Evolutionary conservation across 92 coral and sea anemone species (phyloP), one percentile per base, ranked within the genome.

Genomic region (Montipora capitata): DNA sequence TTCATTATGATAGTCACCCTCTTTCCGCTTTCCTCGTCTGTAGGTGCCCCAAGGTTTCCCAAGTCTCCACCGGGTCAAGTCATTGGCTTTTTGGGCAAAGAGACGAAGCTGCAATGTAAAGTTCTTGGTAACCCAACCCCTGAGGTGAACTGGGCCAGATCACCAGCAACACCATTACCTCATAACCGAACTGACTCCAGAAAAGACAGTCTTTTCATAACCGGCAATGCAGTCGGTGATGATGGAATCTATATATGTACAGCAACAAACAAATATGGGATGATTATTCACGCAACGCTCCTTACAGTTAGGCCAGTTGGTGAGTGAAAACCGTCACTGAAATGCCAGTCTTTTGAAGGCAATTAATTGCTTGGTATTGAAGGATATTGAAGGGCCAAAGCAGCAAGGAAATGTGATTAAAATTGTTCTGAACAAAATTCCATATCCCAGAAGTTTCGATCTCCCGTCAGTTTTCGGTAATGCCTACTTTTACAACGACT

Each of bases 41-140:
- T n/a, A 76, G 82, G 82, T 20, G 14, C 76, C 10, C 83, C 89
- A 44, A 49, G 77, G 59, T 71, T 86, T 57, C 44, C 39, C 45
- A 59, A 6, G 52, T n/a, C 82, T 10, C 72, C 69, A 20, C 57
- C 72, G 11, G 52, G 72, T 11, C 42, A 72, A 14, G 52, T 48
- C 2, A 66, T 16, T 43, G 91, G 77, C 52, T 90, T 68, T 64
- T 4, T 79, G 6, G 87, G 83, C 27, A 90, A 79, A 80, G 62
- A 62, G 15, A 54, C 87, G 51, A 74, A 45, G 20, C 18, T 90
- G 44, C 79, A 62, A 59, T 90, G 93, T 66, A 66, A 64, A 42
- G 78, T 57, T 1, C 41, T 39, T 2, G 93, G 93, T 10, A 57
- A 85, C 88, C 93, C 93, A 17, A 85, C 49, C 64, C 93, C 93